These are phyloP conservation scores for Neoaliturus tenellus DNA, from an alignment of 2,888 invertebrate genomes.

Conservation along the genomic window DNA sequence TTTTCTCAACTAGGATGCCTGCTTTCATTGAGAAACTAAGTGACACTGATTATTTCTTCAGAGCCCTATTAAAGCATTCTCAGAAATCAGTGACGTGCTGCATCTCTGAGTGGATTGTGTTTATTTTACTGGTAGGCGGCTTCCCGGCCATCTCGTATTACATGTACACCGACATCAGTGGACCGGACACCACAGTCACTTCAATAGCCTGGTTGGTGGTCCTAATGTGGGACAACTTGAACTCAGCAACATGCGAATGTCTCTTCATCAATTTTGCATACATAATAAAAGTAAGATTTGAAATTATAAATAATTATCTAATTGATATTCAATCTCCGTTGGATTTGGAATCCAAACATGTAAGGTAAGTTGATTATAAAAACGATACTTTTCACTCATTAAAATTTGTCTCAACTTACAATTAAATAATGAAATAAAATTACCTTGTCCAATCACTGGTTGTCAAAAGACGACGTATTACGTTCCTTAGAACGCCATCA, in stretches of 20 bases:
- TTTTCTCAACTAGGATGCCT: constrained; percentile 11
- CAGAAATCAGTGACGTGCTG: background rate
- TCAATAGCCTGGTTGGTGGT: background rate
- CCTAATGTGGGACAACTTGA: constrained; percentile 42
- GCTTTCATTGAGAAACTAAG: constrained; percentile 4
- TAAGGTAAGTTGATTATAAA: constrained; percentile 25
- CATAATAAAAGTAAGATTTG: constrained; percentile 6
- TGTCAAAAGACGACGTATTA: no score
- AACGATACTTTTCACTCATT: no score
- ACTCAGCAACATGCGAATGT: background rate
- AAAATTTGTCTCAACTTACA: no score
- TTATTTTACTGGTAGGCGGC: background rate
- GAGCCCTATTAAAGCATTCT: constrained; percentile 1
- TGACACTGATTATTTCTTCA: constrained; percentile 10
- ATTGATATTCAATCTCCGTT: background rate
- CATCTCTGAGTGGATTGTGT: constrained; percentile 5
- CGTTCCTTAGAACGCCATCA: no score
- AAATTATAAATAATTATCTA: constrained; percentile 29
- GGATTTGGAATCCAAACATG: background rate
- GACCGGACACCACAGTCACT: background rate
- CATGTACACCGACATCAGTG: constrained; percentile 4
- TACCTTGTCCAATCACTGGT: no score
- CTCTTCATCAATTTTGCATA: constrained; percentile 15
- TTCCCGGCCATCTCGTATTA: background rate
- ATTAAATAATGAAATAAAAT: no score